Evolutionary conservation across 2,888 invertebrate species (phyloP).

Genomic region (Clunio marinus): DNA sequence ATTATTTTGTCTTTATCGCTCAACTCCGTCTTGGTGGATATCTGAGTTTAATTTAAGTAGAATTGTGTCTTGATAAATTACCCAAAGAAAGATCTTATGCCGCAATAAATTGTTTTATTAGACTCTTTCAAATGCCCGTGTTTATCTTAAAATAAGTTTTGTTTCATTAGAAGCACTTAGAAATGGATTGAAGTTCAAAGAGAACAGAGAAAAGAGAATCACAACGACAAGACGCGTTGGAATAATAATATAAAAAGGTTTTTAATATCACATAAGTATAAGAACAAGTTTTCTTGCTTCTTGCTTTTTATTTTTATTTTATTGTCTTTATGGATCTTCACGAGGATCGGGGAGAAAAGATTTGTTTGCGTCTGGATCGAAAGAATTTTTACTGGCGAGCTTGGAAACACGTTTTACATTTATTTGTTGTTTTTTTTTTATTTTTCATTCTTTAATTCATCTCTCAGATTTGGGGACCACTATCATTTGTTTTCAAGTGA

Average conservation of each 20-base stretch:
- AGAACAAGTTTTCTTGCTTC: conserved; percentile 19
- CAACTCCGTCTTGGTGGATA: too few species aligned
- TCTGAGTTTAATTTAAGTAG: neutral
- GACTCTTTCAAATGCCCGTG: neutral
- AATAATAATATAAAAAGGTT: neutral
- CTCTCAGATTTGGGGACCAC: neutral
- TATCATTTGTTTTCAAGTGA: neutral
- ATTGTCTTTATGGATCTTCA: conserved; percentile 1
- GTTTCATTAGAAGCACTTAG: conserved; percentile 13
- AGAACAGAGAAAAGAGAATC: neutral
- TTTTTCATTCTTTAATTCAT: neutral
- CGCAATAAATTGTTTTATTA: neutral
- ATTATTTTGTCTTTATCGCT: neutral
- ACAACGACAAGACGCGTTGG: neutral
- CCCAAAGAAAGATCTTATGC: too few species aligned
- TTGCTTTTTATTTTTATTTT: too few species aligned
- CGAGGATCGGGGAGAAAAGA: neutral
- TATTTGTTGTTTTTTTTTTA: neutral
- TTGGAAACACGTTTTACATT: conserved; percentile 4
- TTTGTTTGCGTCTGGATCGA: neutral
- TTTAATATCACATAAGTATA: neutral
- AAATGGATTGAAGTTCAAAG: conserved; percentile 12
- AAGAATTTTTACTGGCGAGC: conserved; percentile 14
- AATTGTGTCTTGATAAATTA: neutral
- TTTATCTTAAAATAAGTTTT: conserved; percentile 2